phyloP scores from a whole-genome alignment of 1,140 invertebrate genomes.

The Pogonomyrmex californicus region DNA sequence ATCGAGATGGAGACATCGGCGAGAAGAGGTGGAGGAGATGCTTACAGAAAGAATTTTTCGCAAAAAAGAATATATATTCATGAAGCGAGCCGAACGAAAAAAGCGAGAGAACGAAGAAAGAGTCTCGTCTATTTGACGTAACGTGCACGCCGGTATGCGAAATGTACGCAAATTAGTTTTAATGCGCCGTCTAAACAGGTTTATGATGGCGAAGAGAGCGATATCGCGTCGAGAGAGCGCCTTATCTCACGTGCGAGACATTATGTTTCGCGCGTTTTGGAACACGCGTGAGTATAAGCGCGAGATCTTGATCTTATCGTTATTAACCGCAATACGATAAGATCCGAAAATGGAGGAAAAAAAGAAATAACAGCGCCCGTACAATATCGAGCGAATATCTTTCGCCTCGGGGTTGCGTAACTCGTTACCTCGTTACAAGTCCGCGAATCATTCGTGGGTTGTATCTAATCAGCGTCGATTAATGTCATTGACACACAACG shows the following conservation, averaged over 20 bases:
- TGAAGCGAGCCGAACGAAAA: background rate
- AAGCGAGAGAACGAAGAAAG: background rate
- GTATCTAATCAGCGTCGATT: background rate
- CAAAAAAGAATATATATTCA: background rate
- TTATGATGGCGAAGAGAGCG: slow-evolving; percentile 1
- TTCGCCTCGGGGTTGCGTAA: slow-evolving; percentile 6
- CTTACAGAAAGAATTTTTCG: background rate
- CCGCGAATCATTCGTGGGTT: background rate
- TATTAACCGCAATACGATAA: slow-evolving; percentile 11
- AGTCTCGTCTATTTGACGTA: background rate
- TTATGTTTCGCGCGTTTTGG: slow-evolving; percentile 24
- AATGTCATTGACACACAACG: background rate
- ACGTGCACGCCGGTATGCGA: background rate
- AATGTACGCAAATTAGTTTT: slow-evolving; percentile 13
- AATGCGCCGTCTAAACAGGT: background rate
- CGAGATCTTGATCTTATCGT: background rate
- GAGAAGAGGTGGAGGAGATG: slow-evolving; percentile 33
- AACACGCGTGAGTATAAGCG: background rate
- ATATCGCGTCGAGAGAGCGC: background rate
- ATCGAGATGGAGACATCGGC: slow-evolving; percentile 14
- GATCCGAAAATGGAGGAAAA: background rate
- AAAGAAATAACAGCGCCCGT: background rate
- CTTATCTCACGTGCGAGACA: slow-evolving; percentile 60
- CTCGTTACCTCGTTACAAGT: slow-evolving; percentile 23
- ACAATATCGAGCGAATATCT: background rate